phyloP scores from a whole-genome alignment of 2,113 vertebrate genomes.

The Megaleporinus macrocephalus region DNA sequence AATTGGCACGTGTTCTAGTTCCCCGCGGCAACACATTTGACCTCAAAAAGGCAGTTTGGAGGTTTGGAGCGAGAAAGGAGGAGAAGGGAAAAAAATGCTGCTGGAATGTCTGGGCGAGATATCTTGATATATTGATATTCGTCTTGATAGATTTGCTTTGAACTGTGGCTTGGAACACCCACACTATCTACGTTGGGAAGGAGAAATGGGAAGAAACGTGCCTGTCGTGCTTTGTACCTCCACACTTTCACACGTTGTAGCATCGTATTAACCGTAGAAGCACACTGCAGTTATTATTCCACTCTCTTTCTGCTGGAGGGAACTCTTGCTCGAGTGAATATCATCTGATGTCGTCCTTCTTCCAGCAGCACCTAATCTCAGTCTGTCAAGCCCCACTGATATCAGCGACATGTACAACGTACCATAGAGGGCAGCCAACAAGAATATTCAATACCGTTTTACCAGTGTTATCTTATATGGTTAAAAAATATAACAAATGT shows the following conservation, averaged over 20 bases:
- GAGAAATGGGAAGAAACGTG: background rate
- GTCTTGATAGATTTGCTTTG: constrained; percentile 17
- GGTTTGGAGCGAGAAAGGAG: background rate
- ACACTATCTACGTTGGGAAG: background rate
- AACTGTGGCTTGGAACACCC: constrained; percentile 15
- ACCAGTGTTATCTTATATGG: no score
- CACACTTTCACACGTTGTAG: background rate
- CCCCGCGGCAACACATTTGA: background rate
- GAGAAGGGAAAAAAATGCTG: background rate
- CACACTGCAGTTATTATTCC: background rate
- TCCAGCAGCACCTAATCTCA: no score
- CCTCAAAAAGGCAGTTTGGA: constrained; percentile 33
- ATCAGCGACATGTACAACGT: no score
- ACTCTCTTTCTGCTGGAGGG: background rate
- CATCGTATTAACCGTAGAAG: background rate
- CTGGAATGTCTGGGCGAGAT: constrained; percentile 29
- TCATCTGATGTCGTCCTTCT: no score
- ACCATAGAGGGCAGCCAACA: no score
- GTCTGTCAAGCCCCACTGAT: no score
- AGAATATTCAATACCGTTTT: no score
- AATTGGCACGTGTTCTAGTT: constrained; percentile 26
- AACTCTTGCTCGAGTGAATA: background rate
- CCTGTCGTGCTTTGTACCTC: background rate
- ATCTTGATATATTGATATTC: constrained; percentile 25
- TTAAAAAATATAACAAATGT: no score